Evolutionary conservation across 2,888 invertebrate species (phyloP).

Genomic region (Lepas anatifera): DNA sequence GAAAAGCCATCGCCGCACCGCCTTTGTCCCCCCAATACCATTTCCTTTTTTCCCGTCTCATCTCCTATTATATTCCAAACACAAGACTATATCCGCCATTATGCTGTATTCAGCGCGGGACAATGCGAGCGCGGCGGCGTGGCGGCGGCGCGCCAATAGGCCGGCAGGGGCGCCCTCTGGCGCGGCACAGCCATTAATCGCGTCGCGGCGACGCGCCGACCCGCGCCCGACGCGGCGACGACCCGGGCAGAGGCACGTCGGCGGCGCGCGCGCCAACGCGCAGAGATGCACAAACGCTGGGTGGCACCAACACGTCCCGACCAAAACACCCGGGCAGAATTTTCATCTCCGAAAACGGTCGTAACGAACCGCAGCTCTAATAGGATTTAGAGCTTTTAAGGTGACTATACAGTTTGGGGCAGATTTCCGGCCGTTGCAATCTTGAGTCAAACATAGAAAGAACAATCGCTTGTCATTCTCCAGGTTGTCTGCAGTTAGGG

Average conservation of each 20-base stretch:
- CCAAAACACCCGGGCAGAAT: too few species aligned
- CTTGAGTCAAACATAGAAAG: too few species aligned
- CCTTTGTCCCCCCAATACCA: conserved; percentile 6
- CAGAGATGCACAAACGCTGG: too few species aligned
- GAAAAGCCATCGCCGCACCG: background rate
- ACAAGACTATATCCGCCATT: conserved; percentile 12
- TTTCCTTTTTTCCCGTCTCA: conserved; percentile 11
- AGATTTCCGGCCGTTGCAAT: too few species aligned
- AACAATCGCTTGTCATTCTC: too few species aligned
- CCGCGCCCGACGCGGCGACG: background rate
- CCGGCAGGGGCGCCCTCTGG: background rate
- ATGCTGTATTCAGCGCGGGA: conserved; percentile 6
- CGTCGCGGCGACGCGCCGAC: background rate
- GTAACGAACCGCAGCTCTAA: too few species aligned
- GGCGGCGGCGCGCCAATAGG: background rate
- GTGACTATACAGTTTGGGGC: too few species aligned
- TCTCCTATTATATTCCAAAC: conserved; percentile 12
- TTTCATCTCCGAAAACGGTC: too few species aligned
- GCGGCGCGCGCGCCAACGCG: background rate
- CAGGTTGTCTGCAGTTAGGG: too few species aligned
- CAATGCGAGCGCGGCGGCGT: background rate
- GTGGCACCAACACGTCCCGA: too few species aligned
- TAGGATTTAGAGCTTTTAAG: too few species aligned
- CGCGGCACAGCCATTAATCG: background rate
- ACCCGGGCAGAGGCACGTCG: background rate